A percentile compares a stretch with the other conserved stretches of the same genome.
Evolutionary conservation across 2,797 vertebrate species (phyloP).

Genomic region (Micropoecilia bifurca): DNA sequence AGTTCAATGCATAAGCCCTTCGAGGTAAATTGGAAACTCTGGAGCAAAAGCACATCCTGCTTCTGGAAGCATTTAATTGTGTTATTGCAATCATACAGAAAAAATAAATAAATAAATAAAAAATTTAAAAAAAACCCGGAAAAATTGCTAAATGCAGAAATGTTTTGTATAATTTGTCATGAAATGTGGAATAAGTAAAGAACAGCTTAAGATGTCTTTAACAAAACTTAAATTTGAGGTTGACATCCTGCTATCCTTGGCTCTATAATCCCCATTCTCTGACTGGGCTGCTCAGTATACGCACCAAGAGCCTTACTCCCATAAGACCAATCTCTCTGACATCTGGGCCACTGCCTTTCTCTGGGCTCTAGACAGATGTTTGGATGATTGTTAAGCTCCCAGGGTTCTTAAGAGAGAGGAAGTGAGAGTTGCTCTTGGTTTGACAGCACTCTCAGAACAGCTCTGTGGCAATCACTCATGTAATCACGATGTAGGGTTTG

Average conservation of each 20-base stretch:
- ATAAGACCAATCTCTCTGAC: slow-evolving; percentile 77
- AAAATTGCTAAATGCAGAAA: not conserved
- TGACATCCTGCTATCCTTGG: slow-evolving; percentile 43
- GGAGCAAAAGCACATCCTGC: not conserved
- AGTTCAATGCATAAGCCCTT: not conserved
- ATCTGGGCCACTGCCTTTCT: slow-evolving; percentile 79
- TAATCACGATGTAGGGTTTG: slow-evolving; percentile 12
- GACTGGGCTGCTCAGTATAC: slow-evolving; percentile 66
- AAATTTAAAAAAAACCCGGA: not conserved
- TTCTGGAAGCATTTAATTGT: not conserved
- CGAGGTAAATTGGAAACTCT: not conserved
- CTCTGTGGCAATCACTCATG: slow-evolving; percentile 16
- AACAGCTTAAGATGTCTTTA: not conserved
- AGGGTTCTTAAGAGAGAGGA: slow-evolving; percentile 58
- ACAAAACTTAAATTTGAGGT: slow-evolving; percentile 40
- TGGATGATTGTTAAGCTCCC: slow-evolving; percentile 71
- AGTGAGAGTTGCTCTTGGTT: slow-evolving; percentile 27
- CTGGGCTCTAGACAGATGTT: slow-evolving; percentile 73
- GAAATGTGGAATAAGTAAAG: not conserved
- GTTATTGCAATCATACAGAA: not conserved
- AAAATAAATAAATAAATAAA: too few relatives aligned
- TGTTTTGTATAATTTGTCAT: not conserved
- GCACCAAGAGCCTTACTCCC: slow-evolving; percentile 70
- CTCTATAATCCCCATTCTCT: slow-evolving; percentile 70
- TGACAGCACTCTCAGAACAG: slow-evolving; percentile 33